Base-by-base conservation (phyloP, 2,113 vertebrate genomes). In the Ibidorhyncha struthersii region DNA sequence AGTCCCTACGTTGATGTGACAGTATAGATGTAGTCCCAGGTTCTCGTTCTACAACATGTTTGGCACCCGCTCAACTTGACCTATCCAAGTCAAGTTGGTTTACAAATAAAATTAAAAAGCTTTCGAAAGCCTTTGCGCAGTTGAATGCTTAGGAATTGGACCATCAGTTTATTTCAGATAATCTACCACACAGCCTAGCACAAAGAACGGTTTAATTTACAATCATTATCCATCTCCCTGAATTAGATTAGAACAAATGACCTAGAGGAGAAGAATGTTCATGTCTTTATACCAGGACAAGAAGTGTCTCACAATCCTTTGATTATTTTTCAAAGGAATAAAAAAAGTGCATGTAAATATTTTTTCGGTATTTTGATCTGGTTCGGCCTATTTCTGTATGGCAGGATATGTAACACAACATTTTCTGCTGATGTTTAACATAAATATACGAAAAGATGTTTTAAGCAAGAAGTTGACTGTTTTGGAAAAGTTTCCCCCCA, bases 211-310 rank as follows among this genome's bases (percentile, higher is more conserved):
- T 80, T 74, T 63, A 62, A 63, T 7, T 83, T 77, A 13, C 10
- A 53, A 16, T 47, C 38, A 29, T 96, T 82, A 66, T 78, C 63
- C 53, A 74, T 76, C 71, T 38, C 17, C 27, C 76, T 45, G 45
- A 82, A 76, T 85, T 80, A 52, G 40, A 92, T 78, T 71, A 84
- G 72, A 94, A 69, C n/a, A 93, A 93, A 87, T 87, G 77, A 95
- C 72, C 72, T 69, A 53, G 72, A 65, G 41, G 16, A 79, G 69
- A 82, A 95, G 61, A 91, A 84, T 36, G 1, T 69, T 92, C 3
- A 0, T 71, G 26, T 82, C 23, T 92, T 82, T 88, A 43, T 83
- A 66, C 11, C 30, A 66, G 63, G 58, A 80, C 36, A 76, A 70
- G 61, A 90, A 77, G 20, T 58, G 36, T 52, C 58, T 94, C 67